Percentiles rank a stretch among this genome's conserved stretches.
Evolutionary conservation across 2,888 invertebrate genomes (phyloP).

Genomic region (Rotaria socialis): DNA sequence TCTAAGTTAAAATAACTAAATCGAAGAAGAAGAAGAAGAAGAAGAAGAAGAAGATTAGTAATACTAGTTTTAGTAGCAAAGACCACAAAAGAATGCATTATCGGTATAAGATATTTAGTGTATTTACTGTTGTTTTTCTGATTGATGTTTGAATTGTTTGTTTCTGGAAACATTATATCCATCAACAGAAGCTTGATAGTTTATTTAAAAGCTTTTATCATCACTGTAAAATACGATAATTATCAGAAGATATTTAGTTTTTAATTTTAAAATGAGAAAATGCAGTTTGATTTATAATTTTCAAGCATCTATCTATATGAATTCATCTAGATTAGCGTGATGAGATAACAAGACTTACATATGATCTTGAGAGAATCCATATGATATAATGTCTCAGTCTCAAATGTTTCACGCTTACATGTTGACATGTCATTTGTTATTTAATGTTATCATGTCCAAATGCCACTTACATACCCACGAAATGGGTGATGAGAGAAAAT

Average conservation of each 20-base stretch:
- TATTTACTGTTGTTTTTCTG: too few relatives aligned
- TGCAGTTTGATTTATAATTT: too few relatives aligned
- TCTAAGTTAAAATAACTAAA: neutral
- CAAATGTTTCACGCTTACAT: neutral
- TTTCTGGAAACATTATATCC: too few relatives aligned
- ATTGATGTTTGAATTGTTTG: too few relatives aligned
- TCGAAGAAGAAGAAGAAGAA: too few relatives aligned
- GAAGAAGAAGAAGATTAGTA: neutral
- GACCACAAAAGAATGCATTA: too few relatives aligned
- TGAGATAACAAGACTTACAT: neutral
- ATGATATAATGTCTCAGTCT: neutral
- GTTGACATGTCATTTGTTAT: slow-evolving; percentile 6
- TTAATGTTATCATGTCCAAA: neutral
- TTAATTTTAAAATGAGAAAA: too few relatives aligned
- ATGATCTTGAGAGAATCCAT: neutral
- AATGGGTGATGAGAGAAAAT: neutral
- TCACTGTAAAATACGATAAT: too few relatives aligned
- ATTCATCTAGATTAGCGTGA: neutral
- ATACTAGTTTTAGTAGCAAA: neutral
- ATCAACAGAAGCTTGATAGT: too few relatives aligned
- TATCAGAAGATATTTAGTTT: too few relatives aligned
- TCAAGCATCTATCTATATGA: neutral
- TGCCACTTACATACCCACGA: neutral
- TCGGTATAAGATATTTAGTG: too few relatives aligned
- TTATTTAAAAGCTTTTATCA: too few relatives aligned